Base-by-base conservation (phyloP, 1,140 invertebrate genomes). In the Camponotus vicinus region DNA sequence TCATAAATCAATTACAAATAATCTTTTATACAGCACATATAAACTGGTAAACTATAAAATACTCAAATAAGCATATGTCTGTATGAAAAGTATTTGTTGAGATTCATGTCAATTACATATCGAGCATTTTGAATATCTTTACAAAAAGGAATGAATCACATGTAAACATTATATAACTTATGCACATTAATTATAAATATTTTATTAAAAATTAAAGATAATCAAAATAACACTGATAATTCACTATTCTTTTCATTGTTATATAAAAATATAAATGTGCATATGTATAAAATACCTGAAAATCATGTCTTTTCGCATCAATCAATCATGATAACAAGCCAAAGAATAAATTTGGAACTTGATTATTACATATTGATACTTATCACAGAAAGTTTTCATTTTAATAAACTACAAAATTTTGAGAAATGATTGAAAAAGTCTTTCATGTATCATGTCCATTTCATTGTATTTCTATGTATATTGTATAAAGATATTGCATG, bases 351-450 rank as follows among this genome's bases (percentile, higher is more conserved):
- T 11, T 59, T 71, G 59, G 5, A 13, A 71, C 2, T 8, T 34
- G 59, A 45, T 21, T 34, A 45, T 42, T 71, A 82, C 7, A 61
- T 8, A 42, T 45, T 3, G 21, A 13, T 37, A 6, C 49, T 61
- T 61, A 82, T 82, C 52, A 49, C 67, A 82, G 49, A 52, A 52
- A 52, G 37, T 59, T 82, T 61, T 42, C n/a, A 21, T 82, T 3
- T 59, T 32, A 59, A 71, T 61, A 71, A 18, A 18, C n/a, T 71
- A 61, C 52, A 61, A 83, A 83, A 49, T 27, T 13, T 83, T 49
- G 27, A 73, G 55, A 83, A 75, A 75, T 13, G 49, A 75, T 61
- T 15, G 45, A 63, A 27, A 27, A 27, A 59, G 2, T 13, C 37
- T 1, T 67, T 79, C 5, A 2, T 61, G 21, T 40, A 40, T 7